Conservation (phyloP, 2,797 vertebrate species). For the Astyanax mexicanus region DNA sequence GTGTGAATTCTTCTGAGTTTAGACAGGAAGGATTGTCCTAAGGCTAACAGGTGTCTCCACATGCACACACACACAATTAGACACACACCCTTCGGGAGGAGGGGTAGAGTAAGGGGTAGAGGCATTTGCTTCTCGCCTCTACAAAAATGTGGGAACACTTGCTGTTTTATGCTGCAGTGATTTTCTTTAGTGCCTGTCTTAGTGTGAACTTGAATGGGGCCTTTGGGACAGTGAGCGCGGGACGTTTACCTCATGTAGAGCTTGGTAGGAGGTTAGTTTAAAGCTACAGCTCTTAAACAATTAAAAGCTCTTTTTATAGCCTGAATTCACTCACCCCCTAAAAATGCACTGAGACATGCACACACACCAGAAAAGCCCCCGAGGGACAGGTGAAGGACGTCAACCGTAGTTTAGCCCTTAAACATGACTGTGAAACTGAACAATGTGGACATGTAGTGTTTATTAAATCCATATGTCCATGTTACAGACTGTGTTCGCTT, state of each 20-base stretch:
- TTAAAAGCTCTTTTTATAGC: constrained; percentile 25
- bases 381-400: constrained; percentile 16
- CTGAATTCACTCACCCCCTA: background rate
- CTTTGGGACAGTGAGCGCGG: constrained; percentile 26
- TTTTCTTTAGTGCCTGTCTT: constrained; percentile 13
- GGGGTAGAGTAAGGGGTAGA: background rate
- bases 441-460: too few species aligned
- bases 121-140: background rate
- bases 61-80: constrained; percentile 7
- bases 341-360: background rate
- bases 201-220: constrained; percentile 26
- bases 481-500: background rate
- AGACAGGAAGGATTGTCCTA: constrained; percentile 26
- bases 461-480: background rate
- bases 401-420: background rate
- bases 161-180: constrained; percentile 45
- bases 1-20: background rate
- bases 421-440: background rate
- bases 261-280: constrained; percentile 17
- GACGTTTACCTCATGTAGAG: constrained; percentile 11
- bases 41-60: constrained; percentile 47
- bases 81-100: background rate
- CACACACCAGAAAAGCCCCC: constrained; percentile 12
- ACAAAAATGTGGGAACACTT: constrained; percentile 27
- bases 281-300: constrained; percentile 38